phyloP scores from a whole-genome alignment of 2,797 vertebrate genomes.

The Vireo griseus region DNA sequence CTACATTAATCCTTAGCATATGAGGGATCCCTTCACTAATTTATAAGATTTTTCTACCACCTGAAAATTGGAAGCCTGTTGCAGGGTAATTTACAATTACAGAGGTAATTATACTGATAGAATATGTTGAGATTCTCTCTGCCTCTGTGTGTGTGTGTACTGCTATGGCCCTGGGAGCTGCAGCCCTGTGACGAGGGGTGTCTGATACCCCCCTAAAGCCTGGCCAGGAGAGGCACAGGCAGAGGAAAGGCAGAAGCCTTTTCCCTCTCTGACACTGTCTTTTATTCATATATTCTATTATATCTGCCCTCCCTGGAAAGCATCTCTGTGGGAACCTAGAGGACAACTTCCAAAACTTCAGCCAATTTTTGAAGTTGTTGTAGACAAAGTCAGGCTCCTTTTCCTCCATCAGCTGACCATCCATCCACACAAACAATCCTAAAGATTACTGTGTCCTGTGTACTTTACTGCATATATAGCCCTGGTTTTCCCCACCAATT shows the following conservation, averaged over 20 bases:
- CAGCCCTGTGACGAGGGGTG: rapidly evolving
- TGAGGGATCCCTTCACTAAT: background rate
- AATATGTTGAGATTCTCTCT: background rate
- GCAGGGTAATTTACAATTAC: background rate
- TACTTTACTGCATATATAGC: rapidly evolving
- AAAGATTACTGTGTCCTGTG: background rate
- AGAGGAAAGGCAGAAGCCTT: background rate
- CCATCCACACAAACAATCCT: background rate
- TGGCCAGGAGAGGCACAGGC: background rate
- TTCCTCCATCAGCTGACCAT: background rate
- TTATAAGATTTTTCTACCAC: background rate
- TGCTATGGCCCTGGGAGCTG: background rate
- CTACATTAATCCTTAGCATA: background rate
- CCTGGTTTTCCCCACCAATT: background rate
- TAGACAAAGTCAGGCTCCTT: background rate
- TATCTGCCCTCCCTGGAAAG: background rate
- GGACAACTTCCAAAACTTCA: background rate
- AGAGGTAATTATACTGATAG: background rate
- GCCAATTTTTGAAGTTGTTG: background rate
- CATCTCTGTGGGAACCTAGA: background rate
- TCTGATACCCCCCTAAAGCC: rapidly evolving
- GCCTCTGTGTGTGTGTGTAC: background rate
- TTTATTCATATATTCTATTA: no score
- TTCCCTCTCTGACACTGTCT: background rate
- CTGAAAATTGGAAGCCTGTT: background rate